A percentile compares a stretch with the other conserved stretches of the same genome.
These are phyloP conservation scores for Apodemia hepburni DNA, from an alignment of 2,888 invertebrate species.

Conservation along the genomic window DNA sequence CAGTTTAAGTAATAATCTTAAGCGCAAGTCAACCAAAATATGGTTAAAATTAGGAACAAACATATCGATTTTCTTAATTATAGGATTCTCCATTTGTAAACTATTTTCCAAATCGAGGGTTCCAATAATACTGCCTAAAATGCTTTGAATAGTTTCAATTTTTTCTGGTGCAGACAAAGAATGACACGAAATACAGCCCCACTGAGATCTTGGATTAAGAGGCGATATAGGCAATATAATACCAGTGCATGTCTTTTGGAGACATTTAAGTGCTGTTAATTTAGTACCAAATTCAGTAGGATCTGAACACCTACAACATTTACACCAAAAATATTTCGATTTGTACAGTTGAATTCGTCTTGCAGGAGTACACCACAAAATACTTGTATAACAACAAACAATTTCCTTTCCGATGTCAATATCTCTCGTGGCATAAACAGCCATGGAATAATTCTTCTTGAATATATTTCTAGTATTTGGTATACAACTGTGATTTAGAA, in stretches of 20 bases:
- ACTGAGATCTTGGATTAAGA: constrained; percentile 60
- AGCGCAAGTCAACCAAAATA: constrained; percentile 58
- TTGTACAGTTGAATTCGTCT: constrained; percentile 80
- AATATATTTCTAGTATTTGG: constrained; percentile 85
- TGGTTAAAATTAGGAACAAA: constrained; percentile 60
- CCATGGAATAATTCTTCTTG: constrained; percentile 72
- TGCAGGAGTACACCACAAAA: constrained; percentile 83
- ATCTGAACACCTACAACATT: constrained; percentile 82
- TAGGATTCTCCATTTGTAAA: constrained; percentile 57
- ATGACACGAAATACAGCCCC: constrained; percentile 80
- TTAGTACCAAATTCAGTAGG: constrained; percentile 80
- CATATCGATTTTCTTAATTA: constrained; percentile 52
- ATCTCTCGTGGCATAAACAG: constrained; percentile 77
- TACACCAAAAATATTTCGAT: constrained; percentile 84
- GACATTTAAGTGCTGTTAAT: constrained; percentile 76
- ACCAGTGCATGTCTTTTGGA: constrained; percentile 71
- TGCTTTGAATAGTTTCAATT: constrained; percentile 63
- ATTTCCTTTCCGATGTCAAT: constrained; percentile 82
- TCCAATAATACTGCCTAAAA: constrained; percentile 77
- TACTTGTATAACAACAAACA: constrained; percentile 82
- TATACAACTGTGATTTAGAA: constrained; percentile 84
- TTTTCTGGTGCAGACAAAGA: constrained; percentile 53
- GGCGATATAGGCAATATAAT: constrained; percentile 75
- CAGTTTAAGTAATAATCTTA: constrained; percentile 53
- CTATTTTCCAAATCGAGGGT: constrained; percentile 66